Evolutionary conservation across 1,140 invertebrate genomes (phyloP).

Genomic region (Streblospio benedicti): DNA sequence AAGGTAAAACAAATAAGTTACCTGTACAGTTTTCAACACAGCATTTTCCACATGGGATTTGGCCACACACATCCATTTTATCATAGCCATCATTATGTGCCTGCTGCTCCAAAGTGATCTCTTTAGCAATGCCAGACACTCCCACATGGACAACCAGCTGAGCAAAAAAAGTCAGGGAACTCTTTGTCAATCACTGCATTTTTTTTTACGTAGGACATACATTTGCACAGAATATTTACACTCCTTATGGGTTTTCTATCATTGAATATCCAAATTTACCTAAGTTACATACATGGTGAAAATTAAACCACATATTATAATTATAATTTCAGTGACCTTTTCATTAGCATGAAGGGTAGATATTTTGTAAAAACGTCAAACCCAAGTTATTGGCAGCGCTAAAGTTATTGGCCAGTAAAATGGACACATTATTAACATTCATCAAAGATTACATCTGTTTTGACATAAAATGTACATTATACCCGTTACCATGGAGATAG

Average conservation of each 20-base stretch:
- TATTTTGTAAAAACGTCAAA: no score
- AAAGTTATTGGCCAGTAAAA: no score
- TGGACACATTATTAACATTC: no score
- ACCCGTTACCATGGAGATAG: neutral
- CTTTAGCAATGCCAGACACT: slow-evolving; percentile 49
- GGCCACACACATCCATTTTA: slow-evolving; percentile 38
- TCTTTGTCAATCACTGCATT: neutral
- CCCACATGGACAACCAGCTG: slow-evolving; percentile 50
- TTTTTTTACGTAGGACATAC: neutral
- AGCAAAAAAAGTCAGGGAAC: slow-evolving; percentile 3
- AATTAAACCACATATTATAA: neutral
- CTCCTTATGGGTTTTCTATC: neutral
- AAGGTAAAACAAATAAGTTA: no score
- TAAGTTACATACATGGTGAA: neutral
- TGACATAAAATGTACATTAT: neutral
- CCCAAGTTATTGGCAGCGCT: no score
- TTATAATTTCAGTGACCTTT: no score
- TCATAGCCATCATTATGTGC: slow-evolving; percentile 49
- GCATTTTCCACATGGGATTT: slow-evolving; percentile 26
- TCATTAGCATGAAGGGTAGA: no score
- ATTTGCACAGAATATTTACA: neutral
- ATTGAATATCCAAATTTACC: neutral
- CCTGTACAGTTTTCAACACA: slow-evolving; percentile 37
- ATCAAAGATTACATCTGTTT: no score
- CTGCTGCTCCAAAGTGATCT: slow-evolving; percentile 47